phyloP scores from a whole-genome alignment of 2,888 invertebrate species.

The Nomada lathburiana region DNA sequence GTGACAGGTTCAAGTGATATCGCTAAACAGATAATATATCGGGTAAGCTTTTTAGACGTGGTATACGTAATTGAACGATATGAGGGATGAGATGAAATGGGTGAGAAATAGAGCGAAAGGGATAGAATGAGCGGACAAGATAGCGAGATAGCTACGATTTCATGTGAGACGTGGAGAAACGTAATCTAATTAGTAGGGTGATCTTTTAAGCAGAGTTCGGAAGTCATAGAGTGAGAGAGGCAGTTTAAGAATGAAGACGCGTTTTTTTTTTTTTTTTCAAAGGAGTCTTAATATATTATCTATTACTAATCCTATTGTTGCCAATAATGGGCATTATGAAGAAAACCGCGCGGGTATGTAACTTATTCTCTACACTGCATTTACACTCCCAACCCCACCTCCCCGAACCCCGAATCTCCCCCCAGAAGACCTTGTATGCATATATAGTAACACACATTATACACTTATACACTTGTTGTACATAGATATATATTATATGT shows the following conservation, averaged over 20 bases:
- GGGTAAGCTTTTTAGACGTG: constrained; percentile 67
- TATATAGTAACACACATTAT: constrained; percentile 68
- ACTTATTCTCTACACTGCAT: constrained; percentile 79
- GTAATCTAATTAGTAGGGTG: constrained; percentile 62
- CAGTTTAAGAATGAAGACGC: constrained; percentile 61
- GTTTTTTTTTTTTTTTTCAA: constrained; percentile 60
- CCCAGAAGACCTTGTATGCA: constrained; percentile 66
- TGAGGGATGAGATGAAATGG: constrained; percentile 18
- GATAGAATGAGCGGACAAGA: constrained; percentile 1
- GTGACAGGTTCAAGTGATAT: constrained; percentile 80
- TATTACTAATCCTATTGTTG: constrained; percentile 83
- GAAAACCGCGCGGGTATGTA: constrained; percentile 81
- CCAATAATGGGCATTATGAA: constrained; percentile 83
- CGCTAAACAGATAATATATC: constrained; percentile 79
- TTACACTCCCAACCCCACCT: constrained; percentile 63
- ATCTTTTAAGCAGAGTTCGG: constrained; percentile 52
- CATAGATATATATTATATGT: constrained; percentile 73
- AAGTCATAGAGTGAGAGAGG: constrained; percentile 32
- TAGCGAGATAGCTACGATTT: background rate
- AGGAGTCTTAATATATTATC: constrained; percentile 82
- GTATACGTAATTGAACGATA: constrained; percentile 49
- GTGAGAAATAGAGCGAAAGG: constrained; percentile 26
- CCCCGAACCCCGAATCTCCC: constrained; percentile 1
- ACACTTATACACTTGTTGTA: constrained; percentile 73
- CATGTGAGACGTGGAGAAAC: constrained; percentile 19